A percentile compares a stretch with the other conserved stretches of the same genome.
Conservation (phyloP, 1,140 invertebrate genomes). For the Philotrypesis tridentata region DNA sequence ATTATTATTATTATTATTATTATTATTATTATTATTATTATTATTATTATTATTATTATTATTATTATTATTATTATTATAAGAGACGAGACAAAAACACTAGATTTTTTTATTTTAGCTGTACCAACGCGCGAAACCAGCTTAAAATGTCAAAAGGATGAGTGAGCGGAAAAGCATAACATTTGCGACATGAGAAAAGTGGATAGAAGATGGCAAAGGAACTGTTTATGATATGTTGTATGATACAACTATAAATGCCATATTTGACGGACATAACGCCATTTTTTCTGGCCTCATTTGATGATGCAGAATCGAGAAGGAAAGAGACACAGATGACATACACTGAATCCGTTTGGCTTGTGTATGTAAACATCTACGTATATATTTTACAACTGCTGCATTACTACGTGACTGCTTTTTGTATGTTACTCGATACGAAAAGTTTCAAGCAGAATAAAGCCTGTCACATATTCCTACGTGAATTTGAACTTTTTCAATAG, state of each 20-base stretch:
- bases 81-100: constrained; percentile 32
- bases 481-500: constrained; percentile 13
- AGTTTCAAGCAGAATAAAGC: not conserved
- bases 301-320: not conserved
- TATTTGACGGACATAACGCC: constrained; percentile 21
- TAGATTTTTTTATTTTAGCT: constrained; percentile 51
- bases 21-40: no score
- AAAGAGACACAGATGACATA: constrained; percentile 19
- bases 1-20: no score
- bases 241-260: constrained; percentile 13
- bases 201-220: constrained; percentile 4
- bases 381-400: not conserved
- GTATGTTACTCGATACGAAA: constrained; percentile 21
- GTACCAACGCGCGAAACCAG: constrained; percentile 48
- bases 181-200: not conserved
- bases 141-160: constrained; percentile 43
- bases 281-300: constrained; percentile 1
- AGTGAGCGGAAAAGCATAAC: constrained; percentile 40
- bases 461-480: not conserved
- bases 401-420: constrained; percentile 13
- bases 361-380: not conserved
- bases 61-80: no score
- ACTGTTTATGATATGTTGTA: not conserved
- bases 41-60: no score
- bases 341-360: constrained; percentile 14